Base-by-base conservation (phyloP, 1,140 invertebrate species). In the Drosophila malerkotliana region DNA sequence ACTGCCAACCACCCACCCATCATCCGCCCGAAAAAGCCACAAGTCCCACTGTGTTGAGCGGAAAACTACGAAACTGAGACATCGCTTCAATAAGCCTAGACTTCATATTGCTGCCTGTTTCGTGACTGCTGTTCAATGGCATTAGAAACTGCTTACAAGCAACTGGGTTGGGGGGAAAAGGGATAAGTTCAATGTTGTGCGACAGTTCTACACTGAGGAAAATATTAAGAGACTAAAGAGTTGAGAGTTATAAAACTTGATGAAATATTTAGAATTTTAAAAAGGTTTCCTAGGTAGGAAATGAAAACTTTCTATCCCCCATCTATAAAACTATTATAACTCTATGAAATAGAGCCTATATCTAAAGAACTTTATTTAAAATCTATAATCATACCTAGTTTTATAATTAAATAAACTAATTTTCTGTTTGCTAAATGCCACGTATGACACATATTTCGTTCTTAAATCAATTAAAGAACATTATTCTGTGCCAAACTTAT, bases 11-110 rank as follows among this genome's bases (percentile, higher is more conserved):
- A 15, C 37, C 14, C 2, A 2, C 39, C 39, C 39, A 47, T 18
- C n/a, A 41, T 14, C 2, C 26, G 12, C 39, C 66, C 48, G 21
- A 14, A 34, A 30, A 68, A 69, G 51, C 67, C 63, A 57, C 67
- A 69, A 55, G 66, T 55, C 63, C 68, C 39, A 30, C 32, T 56
- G 32, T 9, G 66, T 53, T 52, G 56, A 47, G 41, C 63, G 45
- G 37, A 37, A 48, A 69, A 69, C 63, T 69, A 69, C 67, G 64
- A 69, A 69, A 69, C 63, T 69, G 41, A 69, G 66, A 69, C 63
- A 68, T 69, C 51, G 66, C 63, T 34, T 68, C 66, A 69, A 69
- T 69, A 69, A 69, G 64, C 63, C 64, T 28, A 30, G 53, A 69
- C 51, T 69, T 69, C 67, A 69, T 69, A 69, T 48, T 48, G 63